Evolutionary conservation across 2,113 vertebrate genomes (phyloP).

Genomic region (Gasterosteus aculeatus): DNA sequence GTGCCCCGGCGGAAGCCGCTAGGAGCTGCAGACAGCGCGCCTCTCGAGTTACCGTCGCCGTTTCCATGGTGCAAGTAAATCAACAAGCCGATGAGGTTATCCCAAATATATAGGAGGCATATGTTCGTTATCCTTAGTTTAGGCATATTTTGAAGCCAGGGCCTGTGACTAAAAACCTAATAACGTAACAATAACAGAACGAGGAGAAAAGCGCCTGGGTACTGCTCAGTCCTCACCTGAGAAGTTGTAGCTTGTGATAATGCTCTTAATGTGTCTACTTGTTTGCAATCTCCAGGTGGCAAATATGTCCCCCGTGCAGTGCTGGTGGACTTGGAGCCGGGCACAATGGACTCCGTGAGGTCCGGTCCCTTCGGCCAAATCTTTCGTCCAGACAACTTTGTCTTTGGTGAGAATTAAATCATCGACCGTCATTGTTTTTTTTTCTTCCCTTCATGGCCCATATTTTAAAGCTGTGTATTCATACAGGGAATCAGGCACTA

Average conservation of each 20-base stretch:
- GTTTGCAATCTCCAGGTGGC: conserved; percentile 43
- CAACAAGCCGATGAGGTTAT: conserved; percentile 6
- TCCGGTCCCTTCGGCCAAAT: conserved; percentile 69
- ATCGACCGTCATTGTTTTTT: not conserved
- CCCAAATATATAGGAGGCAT: not conserved
- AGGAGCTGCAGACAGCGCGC: not conserved
- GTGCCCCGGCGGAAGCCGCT: not conserved
- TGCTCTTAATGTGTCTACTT: not conserved
- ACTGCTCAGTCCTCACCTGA: not conserved
- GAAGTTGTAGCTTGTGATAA: not conserved
- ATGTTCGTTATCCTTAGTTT: not conserved
- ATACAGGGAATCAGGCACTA: not conserved
- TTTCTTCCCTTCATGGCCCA: not conserved
- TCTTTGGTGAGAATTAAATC: conserved; percentile 61
- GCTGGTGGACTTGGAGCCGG: conserved; percentile 71
- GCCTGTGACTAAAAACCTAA: not conserved
- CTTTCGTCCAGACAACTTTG: conserved; percentile 74
- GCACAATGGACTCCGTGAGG: conserved; percentile 73
- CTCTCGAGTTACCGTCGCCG: conserved; percentile 45
- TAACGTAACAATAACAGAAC: not conserved
- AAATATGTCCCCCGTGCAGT: conserved; percentile 73
- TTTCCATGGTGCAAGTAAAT: conserved; percentile 30
- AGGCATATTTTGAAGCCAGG: not conserved
- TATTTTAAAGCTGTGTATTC: not conserved
- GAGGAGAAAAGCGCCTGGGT: not conserved